Evolutionary conservation across 2,797 vertebrate species (phyloP).

Genomic region (Enteromius viviparus): DNA sequence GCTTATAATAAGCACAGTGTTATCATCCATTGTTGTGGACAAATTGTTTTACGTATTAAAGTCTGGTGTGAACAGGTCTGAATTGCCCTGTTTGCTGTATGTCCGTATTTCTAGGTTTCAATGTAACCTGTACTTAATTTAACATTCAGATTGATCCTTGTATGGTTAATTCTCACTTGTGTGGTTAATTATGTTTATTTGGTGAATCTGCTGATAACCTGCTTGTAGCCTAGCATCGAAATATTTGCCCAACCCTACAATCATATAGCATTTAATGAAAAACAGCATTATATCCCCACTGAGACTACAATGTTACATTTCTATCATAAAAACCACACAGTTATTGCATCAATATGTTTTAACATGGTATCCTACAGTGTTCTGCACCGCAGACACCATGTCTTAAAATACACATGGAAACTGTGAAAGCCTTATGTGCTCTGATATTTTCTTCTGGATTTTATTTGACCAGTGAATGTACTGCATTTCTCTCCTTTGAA

Average conservation of each 20-base stretch:
- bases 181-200: background rate
- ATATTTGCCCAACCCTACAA: background rate
- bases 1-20: background rate
- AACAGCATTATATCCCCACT: background rate
- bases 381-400: slow-evolving; percentile 15
- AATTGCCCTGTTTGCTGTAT: background rate
- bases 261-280: slow-evolving; percentile 24
- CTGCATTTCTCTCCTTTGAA: background rate
- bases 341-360: slow-evolving; percentile 26
- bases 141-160: background rate
- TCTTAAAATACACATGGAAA: slow-evolving; percentile 31
- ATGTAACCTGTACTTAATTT: background rate
- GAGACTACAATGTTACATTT: slow-evolving; percentile 8
- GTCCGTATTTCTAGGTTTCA: background rate
- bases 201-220: background rate
- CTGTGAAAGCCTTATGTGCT: slow-evolving; percentile 12
- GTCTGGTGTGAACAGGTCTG: background rate
- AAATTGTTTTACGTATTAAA: background rate
- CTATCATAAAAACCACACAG: slow-evolving; percentile 19
- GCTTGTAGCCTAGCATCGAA: background rate
- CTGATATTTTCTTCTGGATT: slow-evolving; percentile 21
- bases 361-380: slow-evolving; percentile 15
- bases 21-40: background rate
- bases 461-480: background rate
- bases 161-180: background rate